phyloP scores from a whole-genome alignment of 2,797 vertebrate species.

The Brachyalestes nurse region DNA sequence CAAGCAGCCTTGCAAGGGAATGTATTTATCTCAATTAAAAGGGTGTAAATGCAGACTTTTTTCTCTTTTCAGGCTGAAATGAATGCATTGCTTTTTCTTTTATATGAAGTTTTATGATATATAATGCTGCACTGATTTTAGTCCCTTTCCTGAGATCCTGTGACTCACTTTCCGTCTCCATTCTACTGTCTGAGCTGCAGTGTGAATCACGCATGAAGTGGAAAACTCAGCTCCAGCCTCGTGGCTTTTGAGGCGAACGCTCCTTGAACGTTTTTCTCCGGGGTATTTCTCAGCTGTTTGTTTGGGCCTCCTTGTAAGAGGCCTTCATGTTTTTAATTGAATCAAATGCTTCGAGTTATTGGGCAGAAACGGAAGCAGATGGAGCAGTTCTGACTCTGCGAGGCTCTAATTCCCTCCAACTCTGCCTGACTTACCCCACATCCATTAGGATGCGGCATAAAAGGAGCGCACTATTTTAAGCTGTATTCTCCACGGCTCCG shows the following conservation, averaged over 20 bases:
- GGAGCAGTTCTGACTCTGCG: constrained; percentile 18
- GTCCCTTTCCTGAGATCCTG: no score
- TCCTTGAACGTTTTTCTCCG: constrained; percentile 1
- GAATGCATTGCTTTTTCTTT: no score
- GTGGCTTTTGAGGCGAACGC: background rate
- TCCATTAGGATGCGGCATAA: constrained; percentile 43
- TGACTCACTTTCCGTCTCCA: background rate
- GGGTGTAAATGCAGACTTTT: no score
- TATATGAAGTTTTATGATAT: no score
- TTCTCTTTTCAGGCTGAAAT: no score
- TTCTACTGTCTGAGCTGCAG: background rate
- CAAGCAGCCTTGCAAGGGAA: no score
- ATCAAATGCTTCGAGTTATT: constrained; percentile 37
- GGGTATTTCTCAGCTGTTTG: constrained; percentile 17
- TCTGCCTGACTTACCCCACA: constrained; percentile 33
- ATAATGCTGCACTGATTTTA: no score
- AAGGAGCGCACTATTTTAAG: constrained; percentile 55
- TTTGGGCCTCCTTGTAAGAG: background rate
- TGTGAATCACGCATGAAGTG: background rate
- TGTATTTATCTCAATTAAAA: no score
- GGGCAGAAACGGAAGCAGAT: constrained; percentile 34
- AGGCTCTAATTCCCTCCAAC: constrained; percentile 26
- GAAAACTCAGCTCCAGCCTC: background rate
- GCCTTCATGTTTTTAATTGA: constrained; percentile 37
- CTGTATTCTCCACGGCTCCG: constrained; percentile 49